Evolutionary conservation across 2,113 vertebrate genomes (phyloP).

Genomic region (Sorex araneus): DNA sequence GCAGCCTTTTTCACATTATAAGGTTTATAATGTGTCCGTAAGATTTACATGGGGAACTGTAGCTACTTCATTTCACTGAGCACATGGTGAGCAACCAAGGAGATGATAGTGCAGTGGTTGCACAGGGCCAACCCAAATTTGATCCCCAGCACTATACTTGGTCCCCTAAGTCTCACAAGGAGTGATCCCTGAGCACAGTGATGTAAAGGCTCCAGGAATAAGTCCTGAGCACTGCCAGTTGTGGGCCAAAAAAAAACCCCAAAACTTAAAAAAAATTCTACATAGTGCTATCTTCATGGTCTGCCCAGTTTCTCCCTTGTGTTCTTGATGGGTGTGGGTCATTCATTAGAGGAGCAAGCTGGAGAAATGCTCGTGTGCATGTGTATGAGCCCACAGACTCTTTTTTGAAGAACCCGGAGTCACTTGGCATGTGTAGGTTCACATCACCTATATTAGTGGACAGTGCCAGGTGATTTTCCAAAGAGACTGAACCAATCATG

Average conservation of each 20-base stretch:
- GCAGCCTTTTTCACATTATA: slow-evolving; percentile 12
- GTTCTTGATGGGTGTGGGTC: neutral
- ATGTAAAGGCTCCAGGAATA: too few species aligned
- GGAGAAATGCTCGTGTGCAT: neutral
- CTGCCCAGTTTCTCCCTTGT: neutral
- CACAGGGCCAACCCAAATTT: too few species aligned
- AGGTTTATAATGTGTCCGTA: neutral
- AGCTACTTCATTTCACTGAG: slow-evolving; percentile 10
- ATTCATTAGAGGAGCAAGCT: neutral
- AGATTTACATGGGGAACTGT: neutral
- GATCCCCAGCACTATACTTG: too few species aligned
- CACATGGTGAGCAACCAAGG: too few species aligned
- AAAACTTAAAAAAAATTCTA: too few species aligned
- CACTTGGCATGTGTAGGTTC: neutral
- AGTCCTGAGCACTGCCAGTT: too few species aligned
- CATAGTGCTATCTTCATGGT: too few species aligned
- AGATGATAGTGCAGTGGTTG: too few species aligned
- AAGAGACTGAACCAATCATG: neutral
- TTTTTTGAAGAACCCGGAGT: neutral
- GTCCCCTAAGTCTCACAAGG: too few species aligned
- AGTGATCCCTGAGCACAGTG: too few species aligned
- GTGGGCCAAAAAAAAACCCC: too few species aligned
- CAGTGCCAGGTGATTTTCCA: neutral
- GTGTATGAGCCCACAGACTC: neutral
- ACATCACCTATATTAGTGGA: neutral